Base-by-base conservation (phyloP, 2,888 invertebrate species). In the Diaperis boleti region DNA sequence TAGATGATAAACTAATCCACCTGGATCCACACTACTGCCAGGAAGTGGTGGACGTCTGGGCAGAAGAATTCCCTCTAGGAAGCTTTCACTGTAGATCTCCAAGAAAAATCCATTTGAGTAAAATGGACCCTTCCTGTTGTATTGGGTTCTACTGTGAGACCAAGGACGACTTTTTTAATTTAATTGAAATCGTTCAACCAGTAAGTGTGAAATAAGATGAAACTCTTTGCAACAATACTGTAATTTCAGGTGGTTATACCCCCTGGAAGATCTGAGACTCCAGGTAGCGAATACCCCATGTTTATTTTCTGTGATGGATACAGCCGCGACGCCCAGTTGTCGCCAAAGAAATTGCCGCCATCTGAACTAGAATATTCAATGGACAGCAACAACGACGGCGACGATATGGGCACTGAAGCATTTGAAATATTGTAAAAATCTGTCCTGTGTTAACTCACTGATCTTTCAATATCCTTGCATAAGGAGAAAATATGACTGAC, bases 11-110 rank as follows among this genome's bases (percentile, higher is more conserved):
- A 81, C 82, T 96, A 62, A 94, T 97, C 73, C 94, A 95, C 77
- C 83, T 97, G 71, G 97, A 97, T 82, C 97, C 97, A 11, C 97
- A 97, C 82, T 94, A 94, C 75, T 95, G 95, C 76, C 96, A 96
- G 81, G 94, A 95, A 81, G 90, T 90, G 82, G 92, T 95, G 22
- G 92, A 95, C 82, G 92, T 93, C 0, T 89, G 89, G 84, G 89
- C 90, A 74, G 86, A 89, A 52, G 88, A 91, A 76, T 95, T 95
- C 79, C 86, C 91, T 13, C 81, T 92, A 57, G 85, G 89, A 74
- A 88, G 91, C 55, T 96, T 92, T 83, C 95, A 96, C 78, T 95
- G 95, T 78, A 86, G 89, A 67, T 92, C 92, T 15, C 95, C 95
- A 18, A 84, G 94, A 60, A 95, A 95, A 81, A 87, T 95, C 83